Base-by-base conservation (phyloP, 1,140 invertebrate genomes). In the Pogonus chalceus region DNA sequence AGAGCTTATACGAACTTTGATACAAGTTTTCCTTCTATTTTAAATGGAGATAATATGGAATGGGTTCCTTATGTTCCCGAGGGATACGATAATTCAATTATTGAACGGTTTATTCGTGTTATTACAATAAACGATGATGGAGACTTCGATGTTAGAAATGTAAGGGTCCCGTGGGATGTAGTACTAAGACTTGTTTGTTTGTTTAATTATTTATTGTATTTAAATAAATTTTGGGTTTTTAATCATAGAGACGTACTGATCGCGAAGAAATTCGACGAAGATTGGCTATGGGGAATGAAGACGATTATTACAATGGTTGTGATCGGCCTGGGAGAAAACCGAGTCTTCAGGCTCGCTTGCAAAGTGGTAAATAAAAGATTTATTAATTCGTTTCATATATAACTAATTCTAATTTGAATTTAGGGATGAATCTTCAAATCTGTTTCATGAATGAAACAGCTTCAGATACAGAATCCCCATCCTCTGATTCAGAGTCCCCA, bases 391-490 rank as follows among this genome's bases (percentile, higher is more conserved):
- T 49, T 31, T 1, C 23, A 39, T 48, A 26, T 55, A 43, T 43
- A 12, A 18, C 7, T 43, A 37, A 57, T 66, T 64, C 69, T 72
- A 55, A 67, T 43, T 69, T 69, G n/a, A n/a, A n/a, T 74, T 35
- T 69, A 90, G 87, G 87, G 52, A 92, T 87, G 83, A 93, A 93
- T 74, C 80, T 94, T 16, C 91, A 95, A 77, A 92, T 94, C 62
- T 92, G 90, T 76, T 94, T 94, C 71, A 89, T 95, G 88, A 95
- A 95, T 70, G 91, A 96, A 66, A 87, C 87, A 43, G 84, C 84
- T 16, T 90, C 87, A 47, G 89, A 92, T 63, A 85, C 78, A 57
- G 86, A 88, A 67, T 87, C 84, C 49, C 82, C 82, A 35, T 76
- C 74, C 48, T 86, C 82, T 24, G 85, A 88, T 58, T 74, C 76